phyloP scores from a whole-genome alignment of 2,888 invertebrate genomes.

The Synanthedon myopaeformis region DNA sequence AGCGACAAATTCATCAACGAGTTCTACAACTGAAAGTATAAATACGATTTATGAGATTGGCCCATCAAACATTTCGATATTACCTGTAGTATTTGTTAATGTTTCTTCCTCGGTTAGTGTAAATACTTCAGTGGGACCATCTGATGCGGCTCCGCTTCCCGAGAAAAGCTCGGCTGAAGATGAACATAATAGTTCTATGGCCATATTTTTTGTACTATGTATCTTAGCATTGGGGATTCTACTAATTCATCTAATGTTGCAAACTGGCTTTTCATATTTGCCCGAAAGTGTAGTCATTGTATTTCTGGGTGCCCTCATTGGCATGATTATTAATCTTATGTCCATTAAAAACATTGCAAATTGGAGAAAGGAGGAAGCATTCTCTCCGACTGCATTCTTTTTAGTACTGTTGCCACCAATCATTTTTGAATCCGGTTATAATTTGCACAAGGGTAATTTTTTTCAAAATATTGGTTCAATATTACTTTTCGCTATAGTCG shows the following conservation, averaged over 20 bases:
- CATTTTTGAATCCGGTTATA: slow-evolving; percentile 99
- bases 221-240: slow-evolving; percentile 95
- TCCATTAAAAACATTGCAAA: slow-evolving; percentile 90
- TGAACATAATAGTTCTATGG: slow-evolving; percentile 96
- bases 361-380: slow-evolving; percentile 97
- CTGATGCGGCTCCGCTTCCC: slow-evolving; percentile 84
- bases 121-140: slow-evolving; percentile 69
- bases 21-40: slow-evolving; percentile 36
- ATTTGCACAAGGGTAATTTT: slow-evolving; percentile 96
- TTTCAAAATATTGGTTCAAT: slow-evolving; percentile 99
- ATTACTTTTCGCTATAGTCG: slow-evolving; percentile 96
- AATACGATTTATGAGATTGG: slow-evolving; percentile 41
- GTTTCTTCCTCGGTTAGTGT: slow-evolving; percentile 33
- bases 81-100: slow-evolving; percentile 42
- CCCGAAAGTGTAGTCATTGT: slow-evolving; percentile 99
- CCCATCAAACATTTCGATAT: slow-evolving; percentile 37
- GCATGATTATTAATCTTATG: slow-evolving; percentile 89
- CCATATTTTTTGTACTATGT: slow-evolving; percentile 97
- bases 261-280: slow-evolving; percentile 95
- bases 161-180: slow-evolving; percentile 93
- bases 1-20: slow-evolving; percentile 15
- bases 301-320: slow-evolving; percentile 92
- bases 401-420: slow-evolving; percentile 96
- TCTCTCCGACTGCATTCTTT: slow-evolving; percentile 98
- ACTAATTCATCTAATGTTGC: slow-evolving; percentile 93